Percentiles rank a stretch among this genome's conserved stretches.
phyloP scores from a whole-genome alignment of 2,888 invertebrate genomes.

The Molanna angustata region DNA sequence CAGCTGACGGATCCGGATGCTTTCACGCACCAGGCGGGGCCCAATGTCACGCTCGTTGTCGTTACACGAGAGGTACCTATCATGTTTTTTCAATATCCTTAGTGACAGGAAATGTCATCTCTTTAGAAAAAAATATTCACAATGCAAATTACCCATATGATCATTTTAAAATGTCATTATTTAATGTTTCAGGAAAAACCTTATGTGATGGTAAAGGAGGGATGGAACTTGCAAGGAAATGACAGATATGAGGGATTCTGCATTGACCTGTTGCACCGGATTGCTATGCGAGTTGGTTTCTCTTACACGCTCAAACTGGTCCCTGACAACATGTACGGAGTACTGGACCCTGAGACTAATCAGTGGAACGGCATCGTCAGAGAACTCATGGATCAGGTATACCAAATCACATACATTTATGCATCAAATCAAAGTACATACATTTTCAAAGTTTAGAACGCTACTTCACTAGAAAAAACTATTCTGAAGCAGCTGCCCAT shows the following conservation, averaged over 20 bases:
- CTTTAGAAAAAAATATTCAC: not conserved
- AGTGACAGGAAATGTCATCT: no score
- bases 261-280: slow-evolving; percentile 80
- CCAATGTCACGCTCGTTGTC: slow-evolving; percentile 86
- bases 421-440: no score
- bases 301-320: slow-evolving; percentile 81
- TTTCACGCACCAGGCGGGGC: slow-evolving; percentile 77
- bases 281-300: slow-evolving; percentile 83
- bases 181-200: slow-evolving; percentile 70
- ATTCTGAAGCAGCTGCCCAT: no score
- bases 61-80: slow-evolving; percentile 89
- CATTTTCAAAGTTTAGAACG: no score
- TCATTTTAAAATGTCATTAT: not conserved
- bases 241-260: slow-evolving; percentile 89
- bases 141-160: not conserved
- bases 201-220: slow-evolving; percentile 86
- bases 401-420: no score
- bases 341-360: slow-evolving; percentile 80
- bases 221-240: slow-evolving; percentile 82
- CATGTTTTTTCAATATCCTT: no score
- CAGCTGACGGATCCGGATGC: slow-evolving; percentile 82
- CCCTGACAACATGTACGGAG: slow-evolving; percentile 87
- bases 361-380: slow-evolving; percentile 90
- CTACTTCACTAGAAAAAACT: no score
- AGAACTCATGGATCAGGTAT: slow-evolving; percentile 82